Evolutionary conservation across 2,113 vertebrate genomes (phyloP).

Genomic region (Saimiri boliviensis): DNA sequence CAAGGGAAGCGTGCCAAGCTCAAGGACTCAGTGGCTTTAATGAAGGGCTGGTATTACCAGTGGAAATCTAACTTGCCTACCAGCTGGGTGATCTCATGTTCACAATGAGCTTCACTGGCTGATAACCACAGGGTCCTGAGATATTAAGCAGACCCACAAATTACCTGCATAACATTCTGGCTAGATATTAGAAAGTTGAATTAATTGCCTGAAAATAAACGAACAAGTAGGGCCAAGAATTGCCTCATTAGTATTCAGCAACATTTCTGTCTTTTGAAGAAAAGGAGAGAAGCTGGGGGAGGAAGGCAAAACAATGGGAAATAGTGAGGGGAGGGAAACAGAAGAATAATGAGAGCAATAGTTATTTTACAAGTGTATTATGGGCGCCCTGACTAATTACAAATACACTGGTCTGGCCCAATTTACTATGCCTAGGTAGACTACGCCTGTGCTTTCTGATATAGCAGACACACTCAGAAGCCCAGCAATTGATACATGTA

Average conservation of each 20-base stretch:
- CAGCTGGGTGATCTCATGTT: conserved; percentile 72
- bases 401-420: background rate
- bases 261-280: conserved; percentile 1
- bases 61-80: conserved; percentile 73
- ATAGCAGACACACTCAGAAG: background rate
- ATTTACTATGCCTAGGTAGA: background rate
- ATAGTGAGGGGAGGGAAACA: background rate
- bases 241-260: conserved; percentile 72
- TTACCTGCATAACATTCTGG: conserved; percentile 68
- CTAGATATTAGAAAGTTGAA: conserved; percentile 58
- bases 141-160: conserved; percentile 70
- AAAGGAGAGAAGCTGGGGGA: background rate
- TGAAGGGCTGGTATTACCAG: conserved; percentile 59
- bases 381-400: background rate
- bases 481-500: background rate
- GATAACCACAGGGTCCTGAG: conserved; percentile 68
- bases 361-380: conserved; percentile 10
- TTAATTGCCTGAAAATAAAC: conserved; percentile 78
- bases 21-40: conserved; percentile 71
- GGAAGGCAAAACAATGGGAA: conserved; percentile 40
- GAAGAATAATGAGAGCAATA: conserved; percentile 43
- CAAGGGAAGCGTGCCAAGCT: conserved; percentile 70
- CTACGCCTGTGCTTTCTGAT: background rate
- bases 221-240: conserved; percentile 50
- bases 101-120: conserved; percentile 54